A percentile compares a stretch with the other conserved stretches of the same genome.
Conservation (phyloP, 2,113 vertebrate species). For the Spermophilus dauricus region DNA sequence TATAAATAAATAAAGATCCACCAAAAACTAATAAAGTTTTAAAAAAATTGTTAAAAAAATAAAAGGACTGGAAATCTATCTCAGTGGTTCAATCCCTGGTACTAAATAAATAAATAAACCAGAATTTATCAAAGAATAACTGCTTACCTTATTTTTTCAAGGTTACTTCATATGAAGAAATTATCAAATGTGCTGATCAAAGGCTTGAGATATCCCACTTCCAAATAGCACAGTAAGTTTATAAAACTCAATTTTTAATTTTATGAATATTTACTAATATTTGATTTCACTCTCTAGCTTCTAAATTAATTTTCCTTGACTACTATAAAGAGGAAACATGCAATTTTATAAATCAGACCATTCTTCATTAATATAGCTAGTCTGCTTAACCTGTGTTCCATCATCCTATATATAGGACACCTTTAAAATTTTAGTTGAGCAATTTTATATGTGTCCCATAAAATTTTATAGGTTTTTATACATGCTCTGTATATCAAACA, state of each 20-base stretch:
- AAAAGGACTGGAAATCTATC: too few species aligned
- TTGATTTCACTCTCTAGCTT: slow-evolving; percentile 24
- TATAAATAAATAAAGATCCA: too few species aligned
- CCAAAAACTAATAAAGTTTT: too few species aligned
- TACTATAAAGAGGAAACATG: not conserved
- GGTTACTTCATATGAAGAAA: slow-evolving; percentile 81
- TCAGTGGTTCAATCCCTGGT: too few species aligned
- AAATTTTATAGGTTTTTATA: too few species aligned
- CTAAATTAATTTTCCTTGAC: slow-evolving; percentile 19
- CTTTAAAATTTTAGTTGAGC: too few species aligned
- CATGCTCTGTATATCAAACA: too few species aligned
- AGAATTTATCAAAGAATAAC: slow-evolving; percentile 22
- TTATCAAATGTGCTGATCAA: slow-evolving; percentile 77
- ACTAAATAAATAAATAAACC: not conserved
- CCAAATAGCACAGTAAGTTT: slow-evolving; percentile 78
- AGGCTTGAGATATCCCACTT: slow-evolving; percentile 71
- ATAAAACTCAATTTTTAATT: not conserved
- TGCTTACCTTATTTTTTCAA: slow-evolving; percentile 64
- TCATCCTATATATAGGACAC: too few species aligned
- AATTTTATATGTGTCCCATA: too few species aligned
- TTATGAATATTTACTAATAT: slow-evolving; percentile 28
- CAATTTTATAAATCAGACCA: not conserved
- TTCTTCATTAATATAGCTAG: not conserved
- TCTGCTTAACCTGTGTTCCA: not conserved
- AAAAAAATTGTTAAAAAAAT: too few species aligned